phyloP scores from a whole-genome alignment of 2,888 invertebrate genomes.

The Orthosia cruda region DNA sequence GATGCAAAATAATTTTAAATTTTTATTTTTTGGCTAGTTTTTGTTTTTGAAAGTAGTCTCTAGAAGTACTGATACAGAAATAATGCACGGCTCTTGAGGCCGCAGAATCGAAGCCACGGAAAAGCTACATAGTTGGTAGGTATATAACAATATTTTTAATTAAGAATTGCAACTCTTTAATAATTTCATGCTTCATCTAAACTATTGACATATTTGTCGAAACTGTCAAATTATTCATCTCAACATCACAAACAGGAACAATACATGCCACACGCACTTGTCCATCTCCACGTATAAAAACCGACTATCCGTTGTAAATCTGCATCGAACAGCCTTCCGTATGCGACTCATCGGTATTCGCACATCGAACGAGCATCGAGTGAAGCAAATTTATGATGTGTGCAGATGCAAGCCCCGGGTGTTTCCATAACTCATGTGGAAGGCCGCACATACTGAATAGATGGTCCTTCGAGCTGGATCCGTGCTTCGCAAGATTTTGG shows the following conservation, averaged over 20 bases:
- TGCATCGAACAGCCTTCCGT: constrained; percentile 42
- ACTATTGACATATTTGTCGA: no score
- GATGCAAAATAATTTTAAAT: neutral
- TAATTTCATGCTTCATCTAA: no score
- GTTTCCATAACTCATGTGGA: constrained; percentile 75
- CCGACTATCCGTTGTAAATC: constrained; percentile 51
- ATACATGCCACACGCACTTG: constrained; percentile 16
- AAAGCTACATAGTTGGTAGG: no score
- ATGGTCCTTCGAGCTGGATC: constrained; percentile 39
- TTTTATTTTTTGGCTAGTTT: no score
- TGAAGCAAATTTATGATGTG: constrained; percentile 83
- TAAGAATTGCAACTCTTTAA: no score
- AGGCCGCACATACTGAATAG: constrained; percentile 77
- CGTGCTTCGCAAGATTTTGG: constrained; percentile 33
- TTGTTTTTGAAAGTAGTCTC: no score
- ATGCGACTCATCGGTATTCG: constrained; percentile 80
- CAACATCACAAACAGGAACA: neutral
- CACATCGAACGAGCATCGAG: constrained; percentile 80
- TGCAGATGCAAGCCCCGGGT: constrained; percentile 76
- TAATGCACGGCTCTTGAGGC: no score
- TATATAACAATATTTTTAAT: no score
- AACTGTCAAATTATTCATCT: neutral
- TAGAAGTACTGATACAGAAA: no score
- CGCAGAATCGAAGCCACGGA: no score
- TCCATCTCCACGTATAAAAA: constrained; percentile 40